These are phyloP conservation scores for Laticauda colubrina DNA, from an alignment of 2,113 vertebrate genomes.

Conservation along the genomic window DNA sequence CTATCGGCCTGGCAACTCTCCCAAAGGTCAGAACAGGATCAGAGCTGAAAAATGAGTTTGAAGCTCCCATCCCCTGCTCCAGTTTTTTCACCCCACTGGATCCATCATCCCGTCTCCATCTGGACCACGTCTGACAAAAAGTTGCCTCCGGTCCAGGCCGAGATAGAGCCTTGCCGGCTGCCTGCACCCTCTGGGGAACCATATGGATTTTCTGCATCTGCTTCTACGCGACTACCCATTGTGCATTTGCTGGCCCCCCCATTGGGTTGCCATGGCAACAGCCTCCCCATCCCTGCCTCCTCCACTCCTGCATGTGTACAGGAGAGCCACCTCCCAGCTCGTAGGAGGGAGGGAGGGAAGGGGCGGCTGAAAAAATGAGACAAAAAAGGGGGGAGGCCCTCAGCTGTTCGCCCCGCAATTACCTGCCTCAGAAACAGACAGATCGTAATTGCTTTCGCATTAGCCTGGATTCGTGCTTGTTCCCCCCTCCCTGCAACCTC, in stretches of 20 bases:
- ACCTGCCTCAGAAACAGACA: not conserved
- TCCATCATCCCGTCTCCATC: not conserved
- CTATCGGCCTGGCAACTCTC: too few relatives aligned
- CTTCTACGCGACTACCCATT: too few relatives aligned
- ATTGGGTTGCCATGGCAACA: not conserved
- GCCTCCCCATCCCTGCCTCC: not conserved
- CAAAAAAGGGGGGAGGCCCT: not conserved
- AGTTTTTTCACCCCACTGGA: not conserved
- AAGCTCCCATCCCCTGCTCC: not conserved
- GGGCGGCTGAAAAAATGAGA: not conserved
- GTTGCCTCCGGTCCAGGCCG: not conserved
- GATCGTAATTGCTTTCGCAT: conserved; percentile 19
- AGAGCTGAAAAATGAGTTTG: too few relatives aligned
- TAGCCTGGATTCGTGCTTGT: not conserved
- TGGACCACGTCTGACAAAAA: not conserved
- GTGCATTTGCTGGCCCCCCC: not conserved
- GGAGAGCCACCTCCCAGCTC: not conserved
- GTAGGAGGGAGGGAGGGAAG: not conserved
- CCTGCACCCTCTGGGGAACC: not conserved
- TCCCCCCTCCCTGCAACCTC: not conserved
- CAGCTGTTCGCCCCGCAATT: not conserved
- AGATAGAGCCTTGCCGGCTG: not conserved
- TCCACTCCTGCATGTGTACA: too few relatives aligned
- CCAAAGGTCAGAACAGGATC: too few relatives aligned
- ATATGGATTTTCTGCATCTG: not conserved